A percentile compares a stretch with the other conserved stretches of the same genome.
Evolutionary conservation across 2,797 vertebrate species (phyloP).

Genomic region (Helicolenus hilgendorfi): DNA sequence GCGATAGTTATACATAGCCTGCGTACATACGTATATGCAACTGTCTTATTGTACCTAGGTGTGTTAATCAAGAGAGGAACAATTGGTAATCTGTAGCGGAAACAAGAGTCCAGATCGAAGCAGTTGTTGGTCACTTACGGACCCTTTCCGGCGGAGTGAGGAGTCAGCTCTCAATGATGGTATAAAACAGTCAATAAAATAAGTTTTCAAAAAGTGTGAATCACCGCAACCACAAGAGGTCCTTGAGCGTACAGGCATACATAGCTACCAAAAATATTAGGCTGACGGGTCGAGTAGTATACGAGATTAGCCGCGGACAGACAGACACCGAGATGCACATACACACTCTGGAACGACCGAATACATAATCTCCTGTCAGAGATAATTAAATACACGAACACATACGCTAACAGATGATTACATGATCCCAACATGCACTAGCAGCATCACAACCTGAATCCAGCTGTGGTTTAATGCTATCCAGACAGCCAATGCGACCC

Average conservation of each 20-base stretch:
- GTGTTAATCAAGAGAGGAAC: too few species aligned
- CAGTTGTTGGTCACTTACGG: too few species aligned
- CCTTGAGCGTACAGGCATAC: too few species aligned
- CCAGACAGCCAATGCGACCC: background rate
- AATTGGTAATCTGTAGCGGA: too few species aligned
- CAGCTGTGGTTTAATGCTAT: background rate
- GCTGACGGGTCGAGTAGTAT: background rate
- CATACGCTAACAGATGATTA: background rate
- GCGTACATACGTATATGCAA: background rate
- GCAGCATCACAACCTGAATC: background rate
- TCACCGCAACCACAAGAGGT: too few species aligned
- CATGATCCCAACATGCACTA: background rate
- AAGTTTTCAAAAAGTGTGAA: too few species aligned
- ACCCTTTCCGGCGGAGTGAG: too few species aligned
- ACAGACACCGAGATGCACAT: background rate
- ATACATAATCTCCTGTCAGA: background rate
- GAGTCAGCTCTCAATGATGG: too few species aligned
- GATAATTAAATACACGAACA: background rate
- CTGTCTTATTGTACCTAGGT: background rate
- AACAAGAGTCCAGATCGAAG: too few species aligned
- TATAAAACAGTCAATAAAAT: too few species aligned
- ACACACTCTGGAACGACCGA: background rate
- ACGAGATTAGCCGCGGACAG: background rate
- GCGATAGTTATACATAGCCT: background rate
- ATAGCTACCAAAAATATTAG: too few species aligned